Base-by-base conservation (phyloP, 2,113 vertebrate species). In the Struthio camelus region DNA sequence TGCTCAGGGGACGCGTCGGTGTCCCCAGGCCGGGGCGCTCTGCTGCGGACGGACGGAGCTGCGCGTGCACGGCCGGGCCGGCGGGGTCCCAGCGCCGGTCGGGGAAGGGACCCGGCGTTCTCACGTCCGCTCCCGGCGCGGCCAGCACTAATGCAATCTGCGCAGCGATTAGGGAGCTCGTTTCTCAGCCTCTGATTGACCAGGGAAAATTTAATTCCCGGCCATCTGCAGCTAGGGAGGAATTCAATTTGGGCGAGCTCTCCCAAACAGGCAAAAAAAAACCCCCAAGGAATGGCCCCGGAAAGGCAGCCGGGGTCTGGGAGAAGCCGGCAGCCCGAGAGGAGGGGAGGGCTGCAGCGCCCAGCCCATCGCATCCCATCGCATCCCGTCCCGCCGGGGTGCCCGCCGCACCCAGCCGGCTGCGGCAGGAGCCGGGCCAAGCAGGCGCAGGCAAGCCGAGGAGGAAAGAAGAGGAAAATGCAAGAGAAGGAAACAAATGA, bases 161-260 rank as follows among this genome's bases (percentile, higher is more conserved):
- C 15, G 7, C 14, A 16, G 67, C 76, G 77, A 83, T 83, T 67
- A 91, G 80, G 80, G 67, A 86, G 27, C 48, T 95, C 85, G 40
- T 96, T 86, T 62, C 64, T 77, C 87, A 89, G 69, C n/a, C 73
- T 51, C 84, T 86, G 92, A 71, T 86, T 77, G 93, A 90, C 91
- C 87, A 36, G 92, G 85, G 87, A 77, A 95, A 96, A 96, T 96
- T 89, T 27, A 96, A 96, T 96, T 96, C 67, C 87, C 20, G 32
- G 90, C 89, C 94, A 94, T 96, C 92, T 95, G 96, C 90, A 80
- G 87, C 69, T 80, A 67, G 48, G 11, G 50, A 93, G 81, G 96
- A 96, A 96, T 96, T 95, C 2, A 30, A 89, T 87, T 85, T 77
- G 85, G 91, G 77, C 28, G 67, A 69, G 72, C 13, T 44, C 84